Evolutionary conservation across 2,888 invertebrate species (phyloP), one percentile per base, ranked within the genome.

Genomic region (Lamproptera curius): DNA sequence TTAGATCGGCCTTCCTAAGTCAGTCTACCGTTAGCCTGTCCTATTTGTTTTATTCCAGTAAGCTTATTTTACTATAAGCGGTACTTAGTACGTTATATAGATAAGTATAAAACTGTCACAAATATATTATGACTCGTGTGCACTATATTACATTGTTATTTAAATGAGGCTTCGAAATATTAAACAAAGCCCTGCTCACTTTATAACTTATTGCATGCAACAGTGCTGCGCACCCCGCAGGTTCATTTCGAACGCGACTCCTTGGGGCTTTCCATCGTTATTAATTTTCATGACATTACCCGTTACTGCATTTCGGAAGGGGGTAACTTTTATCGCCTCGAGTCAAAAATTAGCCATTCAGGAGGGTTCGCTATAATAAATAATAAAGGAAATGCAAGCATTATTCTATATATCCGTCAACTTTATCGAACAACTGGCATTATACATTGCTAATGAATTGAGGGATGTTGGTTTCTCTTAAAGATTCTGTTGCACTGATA

Each of bases 171-270:
- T n/a, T n/a, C n/a, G n/a, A n/a, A n/a, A n/a, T n/a, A n/a, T n/a
- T n/a, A n/a, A n/a, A n/a, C 37, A 40, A 40, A 14, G 43, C 16
- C 35, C 13, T 42, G 16, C 39, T 14, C 40, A 49, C 35, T 49
- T 34, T 35, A 40, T 28, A 39, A 35, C 40, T 49, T 44, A 49
- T 17, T 49, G 28, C 40, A 43, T 35, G 43, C 40, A 45, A 41
- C 13, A 36, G 34, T 49, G 40, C 36, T 41, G 23, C 36, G 31
- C 16, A 20, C 40, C 44, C 49, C 40, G 36, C 62, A 61, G 56
- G 55, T 54, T 56, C 51, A 53, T 57, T 56, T 61, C 59, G 58
- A 58, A 55, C 59, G 62, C 60, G 58, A 53, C 39, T 57, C 46
- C 47, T 50, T 52, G 45, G 47, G 53, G 52, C 46, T 41, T 53